phyloP scores from a whole-genome alignment of 2,888 invertebrate species.

The Mechanitis mazaeus region DNA sequence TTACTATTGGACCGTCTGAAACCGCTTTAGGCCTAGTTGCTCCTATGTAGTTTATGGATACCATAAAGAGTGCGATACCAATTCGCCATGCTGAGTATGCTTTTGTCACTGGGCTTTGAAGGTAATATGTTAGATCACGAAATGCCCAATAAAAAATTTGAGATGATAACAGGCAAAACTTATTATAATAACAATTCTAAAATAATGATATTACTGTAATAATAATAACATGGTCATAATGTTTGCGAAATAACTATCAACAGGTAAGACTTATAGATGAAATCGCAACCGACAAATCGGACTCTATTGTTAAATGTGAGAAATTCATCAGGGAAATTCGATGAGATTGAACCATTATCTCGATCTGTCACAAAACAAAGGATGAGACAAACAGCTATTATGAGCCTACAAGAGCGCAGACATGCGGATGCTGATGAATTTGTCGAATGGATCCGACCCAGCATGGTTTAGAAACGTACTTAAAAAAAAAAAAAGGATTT shows the following conservation, averaged over 20 bases:
- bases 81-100: constrained; percentile 84
- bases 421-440: constrained; percentile 81
- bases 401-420: constrained; percentile 75
- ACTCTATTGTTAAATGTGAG: constrained; percentile 80
- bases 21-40: constrained; percentile 89
- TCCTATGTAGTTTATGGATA: constrained; percentile 83
- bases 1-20: constrained; percentile 90
- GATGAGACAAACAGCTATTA: constrained; percentile 66
- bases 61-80: constrained; percentile 79
- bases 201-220: background rate
- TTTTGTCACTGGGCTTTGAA: constrained; percentile 84
- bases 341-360: constrained; percentile 79
- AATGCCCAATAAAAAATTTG: constrained; percentile 5
- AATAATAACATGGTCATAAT: too few species aligned
- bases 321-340: constrained; percentile 80
- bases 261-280: constrained; percentile 86
- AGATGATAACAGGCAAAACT: too few species aligned
- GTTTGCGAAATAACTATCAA: constrained; percentile 1
- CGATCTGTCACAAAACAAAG: constrained; percentile 76
- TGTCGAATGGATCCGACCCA: too few species aligned
- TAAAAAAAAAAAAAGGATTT: too few species aligned
- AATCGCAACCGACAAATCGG: constrained; percentile 80
- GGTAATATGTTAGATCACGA: constrained; percentile 37
- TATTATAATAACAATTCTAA: background rate
- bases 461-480: too few species aligned